Base-by-base conservation (phyloP, 1,140 invertebrate genomes). In the Artemia franciscana region DNA sequence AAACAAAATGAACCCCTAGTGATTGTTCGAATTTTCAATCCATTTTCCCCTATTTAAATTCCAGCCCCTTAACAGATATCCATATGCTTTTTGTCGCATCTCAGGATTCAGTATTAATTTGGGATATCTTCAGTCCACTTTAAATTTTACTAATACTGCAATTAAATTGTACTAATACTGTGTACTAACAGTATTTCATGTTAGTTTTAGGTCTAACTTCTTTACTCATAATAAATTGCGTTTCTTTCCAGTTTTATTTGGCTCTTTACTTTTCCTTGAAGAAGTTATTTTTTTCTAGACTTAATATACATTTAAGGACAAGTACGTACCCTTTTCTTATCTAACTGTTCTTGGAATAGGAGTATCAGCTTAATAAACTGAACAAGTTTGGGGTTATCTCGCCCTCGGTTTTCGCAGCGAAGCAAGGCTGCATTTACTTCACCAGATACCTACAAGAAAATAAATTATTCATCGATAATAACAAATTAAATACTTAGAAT, bases 381-480 rank as follows among this genome's bases (percentile, higher is more conserved):
- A 68, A 90, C 91, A 39, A 98, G 77, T 71, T 91, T 85, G 2
- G 80, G 78, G 5, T 86, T 85, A 23, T 91, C 90, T 58, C 84
- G 81, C 69, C 91, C 87, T 72, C 84, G 82, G 70, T 93, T 86
- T 72, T 94, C 87, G 73, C 85, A 86, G 70, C 89, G 87, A 24
- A 97, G 75, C 67, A 97, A 95, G 2, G 92, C 91, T 63, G 91
- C 88, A 76, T 98, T 98, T 5, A 98, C 75, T 78, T 97, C 91
- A 77, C 90, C 93, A 12, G 93, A 92, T 70, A 98, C 89, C 87
- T 92, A 69, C 24, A 75, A 76, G 67, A 61, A 68, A 67, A 62
- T 64, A 39, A 66, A 64, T 63, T n/a, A n/a, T n/a, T n/a, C n/a
- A n/a, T n/a, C n/a, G n/a, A n/a, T n/a, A n/a, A n/a, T n/a, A n/a